Evolutionary conservation across 2,888 invertebrate species (phyloP), one percentile per base, ranked within the genome.

Genomic region (Acanthopleura granulata): DNA sequence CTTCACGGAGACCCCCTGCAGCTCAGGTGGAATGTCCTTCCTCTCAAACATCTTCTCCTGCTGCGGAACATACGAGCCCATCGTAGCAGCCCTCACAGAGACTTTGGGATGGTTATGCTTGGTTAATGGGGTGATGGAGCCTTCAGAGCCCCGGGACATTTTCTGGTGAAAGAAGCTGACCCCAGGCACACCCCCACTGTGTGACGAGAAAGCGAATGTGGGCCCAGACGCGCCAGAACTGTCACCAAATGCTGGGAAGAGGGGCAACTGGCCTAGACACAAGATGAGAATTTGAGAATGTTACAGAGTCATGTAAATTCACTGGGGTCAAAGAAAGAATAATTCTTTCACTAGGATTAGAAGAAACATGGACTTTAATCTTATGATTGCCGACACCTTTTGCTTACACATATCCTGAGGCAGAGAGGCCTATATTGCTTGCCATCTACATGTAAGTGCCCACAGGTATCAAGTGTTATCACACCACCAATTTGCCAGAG

Each of bases 1-100:
- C 79, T 94, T 93, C 18, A 95, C 94, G 0, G 94, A 94, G 0
- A 94, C 93, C 0, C 93, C 93, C 25, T 92, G 92, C 75, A 93
- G 91, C 85, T 93, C 93, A 0, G 92, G 90, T 0, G 89, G 86
- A 1, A 87, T 78, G 15, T 84, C 83, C 14, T 69, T 22, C 29
- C 69, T 70, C 70, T 51, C 74, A 69, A 29, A 40, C 18, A 57
- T 69, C 70, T 27, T 74, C 72, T 30, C 62, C 15, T 16, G 30
- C 30, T 18, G 29, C 22, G 62, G 57, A 18, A 9, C 29, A 18
- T 29, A 57, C 14, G 72, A 51, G n/a, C 30, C 49, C 40, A 49
- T 49, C 25, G 49, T 71, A 9, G 49, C 71, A 9, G 49, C 71
- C 49, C 49, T 16, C 14, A 49, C n/a, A 1, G 75, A 18, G 69